Conservation (phyloP, 2,797 vertebrate species). For the Notolepis coatsorum region DNA sequence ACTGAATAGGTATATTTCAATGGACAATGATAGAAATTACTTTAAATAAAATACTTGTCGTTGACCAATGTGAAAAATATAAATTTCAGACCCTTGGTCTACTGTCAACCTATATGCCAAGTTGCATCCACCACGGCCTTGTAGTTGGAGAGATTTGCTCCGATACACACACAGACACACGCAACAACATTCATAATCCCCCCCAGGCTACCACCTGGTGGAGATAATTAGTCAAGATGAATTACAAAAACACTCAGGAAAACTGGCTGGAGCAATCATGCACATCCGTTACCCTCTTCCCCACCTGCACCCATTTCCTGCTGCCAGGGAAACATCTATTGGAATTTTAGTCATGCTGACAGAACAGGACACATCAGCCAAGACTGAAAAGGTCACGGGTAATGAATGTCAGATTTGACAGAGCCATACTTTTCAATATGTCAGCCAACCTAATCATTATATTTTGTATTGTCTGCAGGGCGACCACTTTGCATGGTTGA, state of each 20-base stretch:
- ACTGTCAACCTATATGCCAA: too few species aligned
- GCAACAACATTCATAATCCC: too few species aligned
- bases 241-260: background rate
- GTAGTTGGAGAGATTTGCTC: too few species aligned
- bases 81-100: too few species aligned
- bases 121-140: too few species aligned
- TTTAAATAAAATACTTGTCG: too few species aligned
- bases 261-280: background rate
- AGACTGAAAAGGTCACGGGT: constrained; percentile 67
- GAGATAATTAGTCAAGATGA: too few species aligned
- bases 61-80: too few species aligned
- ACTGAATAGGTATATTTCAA: too few species aligned
- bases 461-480: constrained; percentile 21
- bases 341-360: constrained; percentile 58
- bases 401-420: constrained; percentile 65
- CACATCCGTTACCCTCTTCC: background rate
- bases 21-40: too few species aligned
- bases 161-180: too few species aligned
- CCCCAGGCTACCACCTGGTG: too few species aligned
- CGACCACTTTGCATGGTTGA: constrained; percentile 2
- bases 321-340: constrained; percentile 30
- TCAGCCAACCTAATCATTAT: constrained; percentile 23
- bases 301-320: background rate
- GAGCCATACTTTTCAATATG: constrained; percentile 41
- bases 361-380: constrained; percentile 52